Conservation (phyloP, 2,888 invertebrate genomes). For the Patella ulyssiponensis region DNA sequence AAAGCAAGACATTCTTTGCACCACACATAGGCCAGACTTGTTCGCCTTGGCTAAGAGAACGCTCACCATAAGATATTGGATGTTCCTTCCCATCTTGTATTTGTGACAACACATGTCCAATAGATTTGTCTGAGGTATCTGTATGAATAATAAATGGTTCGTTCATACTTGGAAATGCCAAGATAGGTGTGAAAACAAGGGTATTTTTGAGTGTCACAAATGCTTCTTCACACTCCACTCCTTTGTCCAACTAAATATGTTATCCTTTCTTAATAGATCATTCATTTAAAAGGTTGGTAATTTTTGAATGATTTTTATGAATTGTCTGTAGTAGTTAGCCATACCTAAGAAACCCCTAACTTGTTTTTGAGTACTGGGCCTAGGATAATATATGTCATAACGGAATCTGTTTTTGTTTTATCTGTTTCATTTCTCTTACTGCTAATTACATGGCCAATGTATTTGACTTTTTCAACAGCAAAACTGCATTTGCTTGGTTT, state of each 20-base stretch:
- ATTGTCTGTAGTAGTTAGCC: background rate
- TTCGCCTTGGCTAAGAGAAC: no score
- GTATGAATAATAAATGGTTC: no score
- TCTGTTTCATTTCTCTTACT: background rate
- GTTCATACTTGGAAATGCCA: no score
- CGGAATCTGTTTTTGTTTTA: background rate
- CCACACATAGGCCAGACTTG: no score
- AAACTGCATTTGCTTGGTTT: background rate
- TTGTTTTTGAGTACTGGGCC: background rate
- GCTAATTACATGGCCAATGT: background rate
- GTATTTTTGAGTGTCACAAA: background rate
- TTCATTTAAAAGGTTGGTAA: background rate
- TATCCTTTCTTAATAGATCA: background rate
- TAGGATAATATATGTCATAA: background rate
- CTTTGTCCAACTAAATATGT: background rate
- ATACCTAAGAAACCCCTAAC: background rate
- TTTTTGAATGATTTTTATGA: background rate
- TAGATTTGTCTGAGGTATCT: no score
- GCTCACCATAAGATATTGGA: no score
- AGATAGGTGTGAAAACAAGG: background rate
- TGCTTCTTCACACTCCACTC: background rate
- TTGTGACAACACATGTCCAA: no score
- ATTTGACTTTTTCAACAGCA: background rate
- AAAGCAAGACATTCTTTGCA: slow-evolving; percentile 42
- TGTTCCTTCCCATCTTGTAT: no score